Base-by-base conservation (phyloP, 2,113 vertebrate species). In the Colistium nudipinnis region DNA sequence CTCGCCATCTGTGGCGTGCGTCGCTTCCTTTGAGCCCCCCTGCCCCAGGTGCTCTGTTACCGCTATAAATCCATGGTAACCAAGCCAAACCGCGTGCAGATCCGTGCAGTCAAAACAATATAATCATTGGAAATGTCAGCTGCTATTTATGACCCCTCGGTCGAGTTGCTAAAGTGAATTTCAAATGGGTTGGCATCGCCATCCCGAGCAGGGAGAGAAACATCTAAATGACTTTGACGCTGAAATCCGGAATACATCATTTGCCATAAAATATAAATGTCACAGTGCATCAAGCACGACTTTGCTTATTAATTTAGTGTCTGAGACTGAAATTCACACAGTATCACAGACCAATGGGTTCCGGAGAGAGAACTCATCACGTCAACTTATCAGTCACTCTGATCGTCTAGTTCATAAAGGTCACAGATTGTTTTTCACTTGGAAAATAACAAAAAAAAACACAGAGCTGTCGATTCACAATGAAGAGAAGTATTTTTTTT, bases 241-340 rank as follows among this genome's bases (percentile, higher is more conserved):
- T 52, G 27, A 73, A 69, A 73, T 74, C 60, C 30, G 10, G 52
- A 67, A 78, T 68, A 52, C n/a, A 36, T 80, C 74, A 68, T 65
- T 10, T 33, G 20, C 48, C 35, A 71, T 81, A 28, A 74, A 82
- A 82, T 70, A 80, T 74, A 45, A 65, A 82, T 73, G 68, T 59
- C 27, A 60, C 0, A 31, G 43, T 70, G 54, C 74, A 71, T 78
- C 55, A 69, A 74, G 49, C 24, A 55, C 20, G 44, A 76, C 74
- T 73, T 68, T 74, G 56, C 47, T 68, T 53, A 67, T 80, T 80
- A 62, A 84, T 83, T 77, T 68, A 84, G 62, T 76, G 70, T 25
- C 47, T 74, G 64, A 59, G 44, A 49, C 20, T 72, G 30, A 57
- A 38, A 65, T 75, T 78, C 51, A 49, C 53, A 48, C 53, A 63